Evolutionary conservation across 2,888 invertebrate species (phyloP).

Genomic region (Alcis repandata): DNA sequence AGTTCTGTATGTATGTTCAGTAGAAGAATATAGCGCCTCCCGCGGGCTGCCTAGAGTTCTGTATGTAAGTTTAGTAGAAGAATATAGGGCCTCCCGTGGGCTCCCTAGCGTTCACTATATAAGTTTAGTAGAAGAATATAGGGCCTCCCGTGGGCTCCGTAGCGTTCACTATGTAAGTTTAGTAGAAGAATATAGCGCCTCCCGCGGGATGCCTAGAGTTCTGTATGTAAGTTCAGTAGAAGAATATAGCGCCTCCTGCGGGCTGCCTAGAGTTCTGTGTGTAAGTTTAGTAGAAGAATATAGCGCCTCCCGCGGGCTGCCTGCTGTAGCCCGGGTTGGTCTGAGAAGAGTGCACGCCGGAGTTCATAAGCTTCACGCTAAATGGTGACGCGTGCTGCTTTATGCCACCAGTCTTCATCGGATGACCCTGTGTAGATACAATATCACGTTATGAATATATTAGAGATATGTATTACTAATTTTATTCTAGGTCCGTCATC

Average conservation of each 20-base stretch:
- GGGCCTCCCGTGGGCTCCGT: conserved; percentile 85
- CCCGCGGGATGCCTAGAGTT: background rate
- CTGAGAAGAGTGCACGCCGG: conserved; percentile 92
- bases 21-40: background rate
- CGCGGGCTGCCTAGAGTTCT: background rate
- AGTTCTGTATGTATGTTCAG: background rate
- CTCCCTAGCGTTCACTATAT: background rate
- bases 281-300: conserved; percentile 75
- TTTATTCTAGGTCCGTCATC: no score
- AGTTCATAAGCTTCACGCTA: conserved; percentile 92
- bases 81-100: background rate
- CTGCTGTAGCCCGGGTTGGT: conserved; percentile 94
- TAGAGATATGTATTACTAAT: no score
- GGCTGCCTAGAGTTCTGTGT: conserved; percentile 79
- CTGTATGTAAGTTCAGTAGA: conserved; percentile 80
- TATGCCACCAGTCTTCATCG: conserved; percentile 88
- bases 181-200: background rate
- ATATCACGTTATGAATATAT: background rate
- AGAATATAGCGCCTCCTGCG: conserved; percentile 88
- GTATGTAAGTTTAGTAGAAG: background rate
- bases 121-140: conserved; percentile 57
- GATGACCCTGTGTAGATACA: conserved; percentile 76
- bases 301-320: conserved; percentile 91
- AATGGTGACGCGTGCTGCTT: conserved; percentile 89
- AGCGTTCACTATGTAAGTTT: background rate